A percentile compares a stretch with the other conserved stretches of the same genome.
These are phyloP conservation scores for Caenorhabditis briggsae DNA, from an alignment of 1,140 invertebrate species.

Conservation along the genomic window DNA sequence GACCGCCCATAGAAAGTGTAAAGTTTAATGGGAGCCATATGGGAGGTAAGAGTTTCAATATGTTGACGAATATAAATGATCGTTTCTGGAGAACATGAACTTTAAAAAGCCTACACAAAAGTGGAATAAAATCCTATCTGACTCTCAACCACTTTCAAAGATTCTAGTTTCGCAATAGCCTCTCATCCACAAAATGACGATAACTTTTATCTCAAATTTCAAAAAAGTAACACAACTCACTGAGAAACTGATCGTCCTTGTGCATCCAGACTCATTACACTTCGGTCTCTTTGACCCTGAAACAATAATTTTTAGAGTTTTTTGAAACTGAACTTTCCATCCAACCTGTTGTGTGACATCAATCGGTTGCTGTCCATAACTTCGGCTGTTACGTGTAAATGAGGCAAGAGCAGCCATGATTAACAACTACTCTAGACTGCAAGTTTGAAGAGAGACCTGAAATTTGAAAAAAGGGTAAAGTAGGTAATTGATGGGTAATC, in stretches of 20 bases:
- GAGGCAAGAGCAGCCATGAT: constrained; percentile 60
- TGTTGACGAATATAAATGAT: constrained; percentile 39
- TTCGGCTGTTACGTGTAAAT: constrained; percentile 55
- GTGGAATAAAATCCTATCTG: not conserved
- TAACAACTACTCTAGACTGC: constrained; percentile 45
- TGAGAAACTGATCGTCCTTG: constrained; percentile 45
- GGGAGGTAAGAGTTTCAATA: not conserved
- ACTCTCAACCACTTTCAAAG: too few relatives aligned
- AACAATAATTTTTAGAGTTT: not conserved
- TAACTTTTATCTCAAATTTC: not conserved
- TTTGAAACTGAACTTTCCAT: not conserved
- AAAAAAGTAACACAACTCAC: constrained; percentile 15
- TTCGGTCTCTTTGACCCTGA: constrained; percentile 30
- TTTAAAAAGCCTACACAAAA: not conserved
- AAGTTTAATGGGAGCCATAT: constrained; percentile 45
- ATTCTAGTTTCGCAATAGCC: too few relatives aligned
- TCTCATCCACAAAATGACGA: too few relatives aligned
- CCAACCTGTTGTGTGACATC: constrained; percentile 35
- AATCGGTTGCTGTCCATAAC: constrained; percentile 54
- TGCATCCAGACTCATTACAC: constrained; percentile 53
- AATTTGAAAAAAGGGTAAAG: constrained; percentile 9
- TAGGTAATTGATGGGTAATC: constrained; percentile 34
- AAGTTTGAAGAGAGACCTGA: constrained; percentile 9
- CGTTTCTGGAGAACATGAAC: not conserved
- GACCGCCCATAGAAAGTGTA: not conserved